Base-by-base conservation (phyloP, 2,797 vertebrate species). In the Cossypha caffra region DNA sequence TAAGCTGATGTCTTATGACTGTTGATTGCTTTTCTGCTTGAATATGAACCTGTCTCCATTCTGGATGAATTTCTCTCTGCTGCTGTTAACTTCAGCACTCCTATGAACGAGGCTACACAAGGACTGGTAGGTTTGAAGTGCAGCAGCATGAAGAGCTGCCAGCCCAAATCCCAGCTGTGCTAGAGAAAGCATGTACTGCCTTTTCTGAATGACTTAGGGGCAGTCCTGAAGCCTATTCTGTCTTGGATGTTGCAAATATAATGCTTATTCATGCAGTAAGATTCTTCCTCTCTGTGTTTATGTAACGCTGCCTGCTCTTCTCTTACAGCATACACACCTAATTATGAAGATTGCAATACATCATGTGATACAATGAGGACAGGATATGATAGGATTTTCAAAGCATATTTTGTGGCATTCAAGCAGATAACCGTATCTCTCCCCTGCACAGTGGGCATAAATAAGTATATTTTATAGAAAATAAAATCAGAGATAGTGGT, bases 91-190 rank as follows among this genome's bases (percentile, higher is more conserved):
- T 68, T 84, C 62, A 61, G 28, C 1, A 1, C 50, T 88, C 28
- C 16, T 45, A 2, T 25, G 59, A 83, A 67, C 1, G 11, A 21
- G 20, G 42, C 8, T 74, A 2, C 18, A 7, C 0, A 1, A 75
- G 16, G 42, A 64, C 4, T 62, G 28, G 35, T n/a, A 66, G 63
- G 23, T 37, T 40, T 91, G 63, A 77, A 74, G 16, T 12, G 18
- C 50, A 90, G 29, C 38, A 52, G n/a, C 13, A 71, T 17, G 61
- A 75, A 71, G 33, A 72, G 16, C 66, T 63, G 59, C 6, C 67
- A 69, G 47, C 54, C 67, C 54, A 64, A 59, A 90, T 33, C 33
- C 43, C 67, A 72, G 43, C 31, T 74, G 40, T 14, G 31, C 61
- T 54, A 68, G 1, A 67, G 61, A 43, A 83, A 72, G 37, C 29